Evolutionary conservation across 2,888 invertebrate species (phyloP), one percentile per base, ranked within the genome.

Genomic region (Ashinkailepas kermadecensis): DNA sequence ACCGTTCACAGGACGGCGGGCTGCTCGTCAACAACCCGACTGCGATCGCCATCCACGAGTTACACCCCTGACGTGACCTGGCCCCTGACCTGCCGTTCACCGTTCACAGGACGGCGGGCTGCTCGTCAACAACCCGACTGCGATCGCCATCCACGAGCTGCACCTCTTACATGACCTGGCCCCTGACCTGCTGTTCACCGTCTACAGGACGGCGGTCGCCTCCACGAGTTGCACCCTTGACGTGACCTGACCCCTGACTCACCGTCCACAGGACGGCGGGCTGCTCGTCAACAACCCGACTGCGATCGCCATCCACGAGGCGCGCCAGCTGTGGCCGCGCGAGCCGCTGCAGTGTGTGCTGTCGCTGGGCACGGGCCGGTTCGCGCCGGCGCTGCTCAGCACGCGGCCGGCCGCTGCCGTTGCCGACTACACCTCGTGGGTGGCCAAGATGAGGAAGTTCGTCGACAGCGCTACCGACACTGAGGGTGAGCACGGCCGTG

Each of bases 261-360:
- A 11, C 18, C 25, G 25, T 83, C 86, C 86, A 81, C 85, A 92
- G 92, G 94, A 94, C 88, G 93, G 94, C 84, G 95, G 96, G 58
- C 91, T 95, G 85, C 89, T 95, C 87, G 92, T 93, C 18, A 96
- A 96, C 89, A 97, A 96, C 88, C 96, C 96, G 0, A 92, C 95
- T 18, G 94, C 94, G 6, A 91, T 96, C 12, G 97, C 94, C 0
- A 89, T 96, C 78, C 95, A 95, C 86, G 97, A 97, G 88, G 93
- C 95, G 0, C 92, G 92, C 85, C 90, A 93, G 64, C 88, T 97
- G 79, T 97, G 93, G 93, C 95, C 95, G 0, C 89, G 91, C 70
- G 90, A 89, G 82, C 89, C 91, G 0, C 89, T 96, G 78, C 92
- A 92, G 84, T 93, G 94, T 85, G 91, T 97, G 0, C 90, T 97